phyloP scores from a whole-genome alignment of 2,797 vertebrate genomes.

The Naso thynnoides region DNA sequence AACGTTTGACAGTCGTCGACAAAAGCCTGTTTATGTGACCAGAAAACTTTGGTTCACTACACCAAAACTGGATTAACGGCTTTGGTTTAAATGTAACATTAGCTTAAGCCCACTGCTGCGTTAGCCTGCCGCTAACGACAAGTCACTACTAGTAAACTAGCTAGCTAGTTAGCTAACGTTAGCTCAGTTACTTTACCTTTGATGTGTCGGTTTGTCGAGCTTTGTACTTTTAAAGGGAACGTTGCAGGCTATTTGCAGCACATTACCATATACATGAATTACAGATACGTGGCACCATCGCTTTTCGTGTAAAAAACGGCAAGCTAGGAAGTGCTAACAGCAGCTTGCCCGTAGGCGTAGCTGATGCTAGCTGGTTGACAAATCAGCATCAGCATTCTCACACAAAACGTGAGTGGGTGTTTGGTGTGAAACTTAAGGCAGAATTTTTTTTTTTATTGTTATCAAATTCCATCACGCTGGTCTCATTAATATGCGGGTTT shows the following conservation, averaged over 20 bases:
- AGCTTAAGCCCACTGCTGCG: neutral
- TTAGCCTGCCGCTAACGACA: constrained; percentile 24
- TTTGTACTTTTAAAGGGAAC: neutral
- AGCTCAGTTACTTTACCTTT: constrained; percentile 62
- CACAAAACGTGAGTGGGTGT: constrained; percentile 36
- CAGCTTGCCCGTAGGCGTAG: constrained; percentile 56
- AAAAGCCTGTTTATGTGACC: neutral
- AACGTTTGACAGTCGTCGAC: rapidly evolving
- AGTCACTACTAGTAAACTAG: constrained; percentile 26
- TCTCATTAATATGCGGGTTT: too few relatives aligned
- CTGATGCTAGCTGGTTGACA: constrained; percentile 46
- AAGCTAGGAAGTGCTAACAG: constrained; percentile 41
- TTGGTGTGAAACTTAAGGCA: constrained; percentile 1
- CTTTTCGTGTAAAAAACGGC: neutral
- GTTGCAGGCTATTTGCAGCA: constrained; percentile 3
- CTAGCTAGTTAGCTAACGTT: constrained; percentile 11
- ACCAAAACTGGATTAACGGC: too few relatives aligned
- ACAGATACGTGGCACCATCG: neutral
- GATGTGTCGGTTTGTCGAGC: neutral
- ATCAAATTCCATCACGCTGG: neutral
- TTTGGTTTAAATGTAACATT: too few relatives aligned
- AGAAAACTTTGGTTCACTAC: neutral
- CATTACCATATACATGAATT: neutral
- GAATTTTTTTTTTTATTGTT: neutral
- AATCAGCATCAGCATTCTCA: constrained; percentile 40